phyloP scores from a whole-genome alignment of 2,888 invertebrate species.

The Diplazon laetatorius region DNA sequence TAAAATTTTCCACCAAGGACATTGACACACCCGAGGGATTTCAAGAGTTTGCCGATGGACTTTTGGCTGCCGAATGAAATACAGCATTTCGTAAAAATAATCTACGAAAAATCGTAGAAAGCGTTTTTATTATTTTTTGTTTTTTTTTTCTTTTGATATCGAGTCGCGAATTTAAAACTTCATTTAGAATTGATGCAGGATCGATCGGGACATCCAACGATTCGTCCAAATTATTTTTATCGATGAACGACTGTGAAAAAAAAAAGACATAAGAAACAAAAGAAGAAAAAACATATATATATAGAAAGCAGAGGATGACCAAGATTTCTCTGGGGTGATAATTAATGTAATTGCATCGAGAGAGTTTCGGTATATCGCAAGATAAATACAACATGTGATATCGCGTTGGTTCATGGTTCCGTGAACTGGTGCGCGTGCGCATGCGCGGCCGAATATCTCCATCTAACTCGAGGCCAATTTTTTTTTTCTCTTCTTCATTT shows the following conservation, averaged over 20 bases:
- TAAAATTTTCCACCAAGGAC: conserved; percentile 60
- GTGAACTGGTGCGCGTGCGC: conserved; percentile 39
- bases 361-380: conserved; percentile 30
- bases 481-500: conserved; percentile 20
- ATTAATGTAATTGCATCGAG: conserved; percentile 53
- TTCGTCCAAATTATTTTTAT: conserved; percentile 11
- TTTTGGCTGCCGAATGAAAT: conserved; percentile 69
- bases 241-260: conserved; percentile 19
- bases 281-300: no score
- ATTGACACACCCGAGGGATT: conserved; percentile 75
- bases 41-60: conserved; percentile 74
- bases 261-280: conserved; percentile 44
- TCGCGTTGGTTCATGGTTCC: conserved; percentile 45
- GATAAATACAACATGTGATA: conserved; percentile 51
- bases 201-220: conserved; percentile 2
- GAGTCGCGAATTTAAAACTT: conserved; percentile 13
- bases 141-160: neutral
- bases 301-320: conserved; percentile 1
- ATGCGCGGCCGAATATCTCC: conserved; percentile 13
- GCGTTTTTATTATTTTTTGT: neutral
- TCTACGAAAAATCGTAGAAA: neutral
- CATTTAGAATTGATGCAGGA: neutral
- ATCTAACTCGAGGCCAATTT: neutral
- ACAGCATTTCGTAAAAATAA: neutral
- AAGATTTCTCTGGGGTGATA: conserved; percentile 50